Conservation (phyloP, 1,140 invertebrate genomes). For the Tetragnatha versicolor region DNA sequence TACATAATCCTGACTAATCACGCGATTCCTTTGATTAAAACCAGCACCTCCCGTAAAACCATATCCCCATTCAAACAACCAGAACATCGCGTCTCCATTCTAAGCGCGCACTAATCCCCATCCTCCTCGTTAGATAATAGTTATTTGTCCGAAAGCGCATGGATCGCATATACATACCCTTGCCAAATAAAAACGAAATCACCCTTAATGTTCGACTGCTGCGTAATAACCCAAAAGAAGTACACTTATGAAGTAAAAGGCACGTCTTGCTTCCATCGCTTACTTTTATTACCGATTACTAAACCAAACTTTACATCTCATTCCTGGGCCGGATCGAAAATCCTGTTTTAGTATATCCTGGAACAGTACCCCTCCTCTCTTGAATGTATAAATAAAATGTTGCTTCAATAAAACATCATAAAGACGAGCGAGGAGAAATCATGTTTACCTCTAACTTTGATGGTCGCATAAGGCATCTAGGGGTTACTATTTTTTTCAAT, state of each 20-base stretch:
- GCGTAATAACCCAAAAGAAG: conserved; percentile 9
- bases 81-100: too few relatives aligned
- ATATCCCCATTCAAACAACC: too few relatives aligned
- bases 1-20: too few relatives aligned
- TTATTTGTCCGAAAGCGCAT: too few relatives aligned
- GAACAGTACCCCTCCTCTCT: conserved; percentile 6
- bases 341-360: conserved; percentile 27
- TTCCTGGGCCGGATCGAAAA: conserved; percentile 4
- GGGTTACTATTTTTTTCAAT: too few relatives aligned
- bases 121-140: too few relatives aligned
- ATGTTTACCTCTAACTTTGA: not conserved
- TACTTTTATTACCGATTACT: conserved; percentile 6
- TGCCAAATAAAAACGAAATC: too few relatives aligned
- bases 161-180: too few relatives aligned
- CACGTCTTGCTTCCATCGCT: conserved; percentile 10
- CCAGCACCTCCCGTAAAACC: too few relatives aligned
- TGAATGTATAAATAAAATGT: conserved; percentile 22
- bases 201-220: too few relatives aligned
- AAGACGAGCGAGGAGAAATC: not conserved
- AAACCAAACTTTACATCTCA: not conserved
- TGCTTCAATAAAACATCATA: conserved; percentile 7
- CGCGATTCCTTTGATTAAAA: too few relatives aligned
- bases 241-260: not conserved
- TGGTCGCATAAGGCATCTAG: not conserved
- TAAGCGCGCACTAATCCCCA: too few relatives aligned